Evolutionary conservation across 1,140 invertebrate species (phyloP).

Genomic region (Danaus melanippus): DNA sequence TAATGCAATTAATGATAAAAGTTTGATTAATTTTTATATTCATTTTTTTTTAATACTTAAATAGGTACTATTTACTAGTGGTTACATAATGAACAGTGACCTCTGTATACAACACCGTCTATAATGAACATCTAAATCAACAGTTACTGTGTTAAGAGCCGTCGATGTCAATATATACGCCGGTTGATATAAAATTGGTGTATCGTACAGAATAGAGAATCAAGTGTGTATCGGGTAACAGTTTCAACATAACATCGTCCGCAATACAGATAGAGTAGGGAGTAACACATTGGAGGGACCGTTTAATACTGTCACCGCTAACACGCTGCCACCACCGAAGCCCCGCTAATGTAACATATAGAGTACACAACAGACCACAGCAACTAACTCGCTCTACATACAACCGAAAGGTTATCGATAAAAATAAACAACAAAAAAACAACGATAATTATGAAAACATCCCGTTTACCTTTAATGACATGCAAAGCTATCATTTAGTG

Average conservation of each 20-base stretch:
- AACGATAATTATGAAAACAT: conserved; percentile 25
- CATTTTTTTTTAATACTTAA: no score
- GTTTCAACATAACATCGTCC: conserved; percentile 22
- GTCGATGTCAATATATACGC: no score
- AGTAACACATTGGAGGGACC: conserved; percentile 42
- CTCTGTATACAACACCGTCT: no score
- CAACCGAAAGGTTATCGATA: conserved; percentile 18
- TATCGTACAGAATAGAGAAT: conserved; percentile 10
- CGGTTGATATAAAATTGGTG: no score
- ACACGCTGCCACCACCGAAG: conserved; percentile 40
- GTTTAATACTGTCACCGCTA: conserved; percentile 50
- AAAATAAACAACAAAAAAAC: conserved; percentile 48
- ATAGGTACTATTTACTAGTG: no score
- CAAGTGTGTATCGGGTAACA: conserved; percentile 10
- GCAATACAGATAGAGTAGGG: conserved; percentile 29
- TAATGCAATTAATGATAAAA: no score
- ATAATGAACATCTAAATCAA: no score
- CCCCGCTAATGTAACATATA: conserved; percentile 40
- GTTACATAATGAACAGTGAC: no score
- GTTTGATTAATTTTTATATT: no score
- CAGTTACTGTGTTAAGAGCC: no score
- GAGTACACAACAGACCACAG: conserved; percentile 40
- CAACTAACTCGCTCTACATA: conserved; percentile 18
- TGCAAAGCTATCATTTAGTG: conserved; percentile 69
- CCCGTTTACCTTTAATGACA: conserved; percentile 66